phyloP scores from a whole-genome alignment of 2,888 invertebrate species.

The Doris montereyensis region DNA sequence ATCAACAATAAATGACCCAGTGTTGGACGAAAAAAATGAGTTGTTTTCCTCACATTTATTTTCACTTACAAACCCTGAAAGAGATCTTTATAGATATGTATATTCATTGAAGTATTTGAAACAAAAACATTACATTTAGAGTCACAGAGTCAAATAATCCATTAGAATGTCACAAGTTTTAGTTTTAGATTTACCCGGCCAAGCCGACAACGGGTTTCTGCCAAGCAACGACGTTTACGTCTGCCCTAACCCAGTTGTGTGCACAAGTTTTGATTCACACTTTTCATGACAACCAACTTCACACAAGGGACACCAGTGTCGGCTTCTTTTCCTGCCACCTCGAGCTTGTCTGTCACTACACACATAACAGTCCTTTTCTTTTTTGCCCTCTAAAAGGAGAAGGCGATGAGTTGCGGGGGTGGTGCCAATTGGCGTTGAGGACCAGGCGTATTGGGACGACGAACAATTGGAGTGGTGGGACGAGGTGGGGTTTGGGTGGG shows the following conservation, averaged over 20 bases:
- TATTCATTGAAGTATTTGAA: background rate
- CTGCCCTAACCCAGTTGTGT: background rate
- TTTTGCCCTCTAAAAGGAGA: background rate
- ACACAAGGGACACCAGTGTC: constrained; percentile 1
- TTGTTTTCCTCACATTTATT: background rate
- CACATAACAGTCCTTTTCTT: background rate
- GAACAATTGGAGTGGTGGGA: background rate
- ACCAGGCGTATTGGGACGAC: background rate
- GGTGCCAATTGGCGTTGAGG: background rate
- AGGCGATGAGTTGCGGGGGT: background rate
- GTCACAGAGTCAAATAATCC: background rate
- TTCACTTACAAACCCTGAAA: background rate
- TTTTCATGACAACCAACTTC: background rate
- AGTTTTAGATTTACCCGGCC: background rate
- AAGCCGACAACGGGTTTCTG: background rate
- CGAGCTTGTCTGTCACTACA: background rate
- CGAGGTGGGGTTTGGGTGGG: background rate
- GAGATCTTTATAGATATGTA: background rate
- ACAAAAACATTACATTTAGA: background rate
- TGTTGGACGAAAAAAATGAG: background rate
- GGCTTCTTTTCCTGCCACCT: background rate
- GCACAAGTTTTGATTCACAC: background rate
- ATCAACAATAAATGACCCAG: background rate
- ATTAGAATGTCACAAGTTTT: background rate
- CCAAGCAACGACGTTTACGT: too few relatives aligned